Percentiles rank a stretch among this genome's conserved stretches.
Evolutionary conservation across 2,888 invertebrate species (phyloP).

Genomic region (Erebia ligea): DNA sequence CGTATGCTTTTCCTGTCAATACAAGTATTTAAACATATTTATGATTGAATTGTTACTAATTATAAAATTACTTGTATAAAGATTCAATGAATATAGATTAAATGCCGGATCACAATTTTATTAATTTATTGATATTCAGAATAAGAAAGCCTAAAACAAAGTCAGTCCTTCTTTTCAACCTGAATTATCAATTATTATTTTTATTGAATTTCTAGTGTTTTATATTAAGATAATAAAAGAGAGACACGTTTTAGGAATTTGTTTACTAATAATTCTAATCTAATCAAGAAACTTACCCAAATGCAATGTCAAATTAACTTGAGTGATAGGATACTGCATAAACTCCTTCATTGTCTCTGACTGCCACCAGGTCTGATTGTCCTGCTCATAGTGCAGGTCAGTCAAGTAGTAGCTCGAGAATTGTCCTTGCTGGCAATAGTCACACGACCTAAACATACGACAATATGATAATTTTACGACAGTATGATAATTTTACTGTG

Average conservation of each 20-base stretch:
- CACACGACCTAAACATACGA: conserved; percentile 86
- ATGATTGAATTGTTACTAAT: neutral
- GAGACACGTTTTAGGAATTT: neutral
- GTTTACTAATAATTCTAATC: neutral
- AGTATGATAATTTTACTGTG: too few relatives aligned
- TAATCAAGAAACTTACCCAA: conserved; percentile 84
- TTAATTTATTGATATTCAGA: neutral
- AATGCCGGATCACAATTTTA: too few relatives aligned
- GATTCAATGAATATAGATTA: too few relatives aligned
- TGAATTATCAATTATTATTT: too few relatives aligned
- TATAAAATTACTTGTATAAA: neutral
- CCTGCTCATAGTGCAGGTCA: conserved; percentile 95
- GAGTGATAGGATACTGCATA: conserved; percentile 91
- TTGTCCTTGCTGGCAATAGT: conserved; percentile 86
- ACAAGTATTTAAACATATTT: neutral
- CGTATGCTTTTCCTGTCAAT: conserved; percentile 94
- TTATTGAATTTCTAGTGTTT: neutral
- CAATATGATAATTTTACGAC: neutral
- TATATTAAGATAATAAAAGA: neutral
- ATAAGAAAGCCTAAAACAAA: neutral
- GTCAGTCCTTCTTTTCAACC: neutral
- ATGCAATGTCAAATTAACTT: conserved; percentile 95
- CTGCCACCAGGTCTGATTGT: conserved; percentile 98
- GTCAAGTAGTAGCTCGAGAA: conserved; percentile 88
- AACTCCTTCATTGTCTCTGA: conserved; percentile 98